Evolutionary conservation across 2,797 vertebrate genomes (phyloP).

Genomic region (Pogoniulus pusillus): DNA sequence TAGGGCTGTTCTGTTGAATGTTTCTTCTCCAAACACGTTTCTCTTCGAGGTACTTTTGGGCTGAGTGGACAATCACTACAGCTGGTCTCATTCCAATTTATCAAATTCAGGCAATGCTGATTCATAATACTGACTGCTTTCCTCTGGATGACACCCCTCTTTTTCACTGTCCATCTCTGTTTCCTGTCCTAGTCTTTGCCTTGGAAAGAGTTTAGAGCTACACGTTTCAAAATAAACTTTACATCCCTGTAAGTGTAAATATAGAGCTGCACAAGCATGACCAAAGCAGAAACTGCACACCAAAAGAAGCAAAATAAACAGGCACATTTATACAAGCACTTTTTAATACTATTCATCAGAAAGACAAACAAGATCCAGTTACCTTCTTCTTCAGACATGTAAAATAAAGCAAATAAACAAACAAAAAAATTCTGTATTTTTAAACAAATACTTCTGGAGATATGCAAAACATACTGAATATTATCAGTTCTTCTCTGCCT

Average conservation of each 20-base stretch:
- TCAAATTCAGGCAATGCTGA: slow-evolving; percentile 12
- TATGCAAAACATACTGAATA: not conserved
- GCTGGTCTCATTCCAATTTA: not conserved
- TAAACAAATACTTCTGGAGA: not conserved
- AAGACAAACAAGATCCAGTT: not conserved
- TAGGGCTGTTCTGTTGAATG: not conserved
- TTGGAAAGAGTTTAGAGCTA: not conserved
- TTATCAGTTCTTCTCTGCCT: not conserved
- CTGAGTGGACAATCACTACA: not conserved
- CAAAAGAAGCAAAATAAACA: not conserved
- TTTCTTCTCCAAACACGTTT: not conserved
- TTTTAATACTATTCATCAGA: not conserved
- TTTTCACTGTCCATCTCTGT: not conserved
- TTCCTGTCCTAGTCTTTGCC: not conserved
- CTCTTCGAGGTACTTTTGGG: not conserved
- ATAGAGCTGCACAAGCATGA: not conserved
- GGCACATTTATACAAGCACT: not conserved
- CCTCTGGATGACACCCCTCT: not conserved
- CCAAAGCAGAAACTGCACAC: not conserved
- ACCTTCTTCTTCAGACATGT: accelerated
- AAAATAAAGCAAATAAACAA: not conserved
- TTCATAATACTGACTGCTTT: not conserved
- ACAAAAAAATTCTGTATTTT: accelerated
- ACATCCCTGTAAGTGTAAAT: not conserved
- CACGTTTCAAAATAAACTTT: not conserved